Conservation (phyloP, 2,888 invertebrate genomes). For the Hyalella azteca region DNA sequence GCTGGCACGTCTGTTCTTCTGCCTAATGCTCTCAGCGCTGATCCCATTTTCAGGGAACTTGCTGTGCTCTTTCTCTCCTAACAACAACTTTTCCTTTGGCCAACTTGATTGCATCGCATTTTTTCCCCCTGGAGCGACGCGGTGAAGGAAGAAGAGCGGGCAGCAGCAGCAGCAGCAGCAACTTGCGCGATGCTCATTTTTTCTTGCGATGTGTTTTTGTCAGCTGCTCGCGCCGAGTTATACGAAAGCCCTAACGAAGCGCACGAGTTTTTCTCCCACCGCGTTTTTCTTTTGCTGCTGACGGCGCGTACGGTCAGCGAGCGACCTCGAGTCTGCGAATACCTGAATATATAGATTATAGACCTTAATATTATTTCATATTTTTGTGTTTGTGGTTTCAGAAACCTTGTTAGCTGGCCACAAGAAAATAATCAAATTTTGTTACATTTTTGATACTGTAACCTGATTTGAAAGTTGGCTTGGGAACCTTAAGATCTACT, state of each 20-base stretch:
- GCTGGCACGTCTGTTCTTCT: no score
- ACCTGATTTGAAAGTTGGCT: no score
- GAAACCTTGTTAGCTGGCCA: no score
- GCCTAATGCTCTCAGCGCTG: conserved; percentile 11
- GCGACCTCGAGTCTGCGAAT: no score
- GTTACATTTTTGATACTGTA: no score
- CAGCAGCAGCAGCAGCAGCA: not conserved
- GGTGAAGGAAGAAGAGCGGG: not conserved
- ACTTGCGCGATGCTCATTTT: conserved; percentile 16
- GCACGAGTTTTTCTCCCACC: conserved; percentile 12
- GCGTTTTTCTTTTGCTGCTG: no score
- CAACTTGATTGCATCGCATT: conserved; percentile 33
- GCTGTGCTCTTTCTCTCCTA: conserved; percentile 6
- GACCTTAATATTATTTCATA: no score
- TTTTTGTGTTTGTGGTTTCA: no score
- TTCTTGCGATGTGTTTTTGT: conserved; percentile 1
- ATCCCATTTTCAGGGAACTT: conserved; percentile 29
- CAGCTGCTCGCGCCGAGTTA: not conserved
- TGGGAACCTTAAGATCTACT: no score
- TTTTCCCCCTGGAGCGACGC: not conserved
- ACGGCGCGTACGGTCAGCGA: no score
- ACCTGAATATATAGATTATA: no score
- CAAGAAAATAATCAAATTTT: no score
- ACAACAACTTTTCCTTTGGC: conserved; percentile 18
- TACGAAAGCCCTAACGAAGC: conserved; percentile 27